A percentile compares a stretch with the other conserved stretches of the same genome.
These are phyloP conservation scores for Orthonevra nobilis DNA, from an alignment of 2,888 invertebrate species.

Conservation along the genomic window DNA sequence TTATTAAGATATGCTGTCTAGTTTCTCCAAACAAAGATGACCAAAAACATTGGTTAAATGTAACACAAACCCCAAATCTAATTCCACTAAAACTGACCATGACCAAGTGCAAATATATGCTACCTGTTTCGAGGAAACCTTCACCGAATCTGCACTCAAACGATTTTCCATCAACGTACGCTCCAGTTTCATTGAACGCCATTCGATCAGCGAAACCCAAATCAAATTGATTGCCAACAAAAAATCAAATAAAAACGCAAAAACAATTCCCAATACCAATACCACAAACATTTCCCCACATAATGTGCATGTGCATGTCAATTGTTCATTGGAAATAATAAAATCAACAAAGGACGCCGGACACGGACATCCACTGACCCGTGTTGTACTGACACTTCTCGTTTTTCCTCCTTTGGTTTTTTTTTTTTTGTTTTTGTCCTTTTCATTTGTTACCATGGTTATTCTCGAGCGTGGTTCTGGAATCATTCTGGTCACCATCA, in stretches of 20 bases:
- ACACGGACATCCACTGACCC: conserved; percentile 26
- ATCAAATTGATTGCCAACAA: conserved; percentile 26
- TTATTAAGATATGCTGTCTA: too few species aligned
- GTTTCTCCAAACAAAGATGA: too few species aligned
- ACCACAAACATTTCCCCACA: conserved; percentile 31
- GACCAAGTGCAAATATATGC: too few species aligned
- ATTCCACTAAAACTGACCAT: too few species aligned
- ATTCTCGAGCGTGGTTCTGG: background rate
- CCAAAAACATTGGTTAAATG: too few species aligned
- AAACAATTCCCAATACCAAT: conserved; percentile 40
- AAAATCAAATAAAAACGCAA: background rate
- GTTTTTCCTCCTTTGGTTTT: too few species aligned
- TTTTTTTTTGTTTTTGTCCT: too few species aligned
- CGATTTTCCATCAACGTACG: background rate
- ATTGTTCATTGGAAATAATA: conserved; percentile 39
- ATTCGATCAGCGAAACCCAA: conserved; percentile 4
- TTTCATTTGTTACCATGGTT: background rate
- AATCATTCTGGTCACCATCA: background rate
- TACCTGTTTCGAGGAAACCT: too few species aligned
- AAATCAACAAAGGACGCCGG: conserved; percentile 39
- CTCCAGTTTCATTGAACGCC: too few species aligned
- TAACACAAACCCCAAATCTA: too few species aligned
- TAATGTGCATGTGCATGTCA: conserved; percentile 38
- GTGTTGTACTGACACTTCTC: conserved; percentile 35
- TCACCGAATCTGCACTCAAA: background rate